phyloP scores from a whole-genome alignment of 2,888 invertebrate genomes.

The Perizoma affinitatum region DNA sequence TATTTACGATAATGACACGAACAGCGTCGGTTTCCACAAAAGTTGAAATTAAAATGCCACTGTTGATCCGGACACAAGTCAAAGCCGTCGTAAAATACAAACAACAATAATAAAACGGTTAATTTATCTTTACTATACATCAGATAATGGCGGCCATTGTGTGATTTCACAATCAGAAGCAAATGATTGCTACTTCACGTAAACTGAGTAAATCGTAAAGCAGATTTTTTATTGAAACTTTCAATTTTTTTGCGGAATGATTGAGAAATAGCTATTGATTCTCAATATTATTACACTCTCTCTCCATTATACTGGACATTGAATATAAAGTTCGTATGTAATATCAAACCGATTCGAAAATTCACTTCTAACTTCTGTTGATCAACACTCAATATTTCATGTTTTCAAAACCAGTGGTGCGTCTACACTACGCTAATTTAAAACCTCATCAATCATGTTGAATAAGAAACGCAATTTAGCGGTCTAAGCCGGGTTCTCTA shows the following conservation, averaged over 20 bases:
- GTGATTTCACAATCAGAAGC: conserved; percentile 28
- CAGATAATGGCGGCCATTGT: conserved; percentile 32
- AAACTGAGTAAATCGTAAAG: conserved; percentile 50
- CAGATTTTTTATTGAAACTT: conserved; percentile 46
- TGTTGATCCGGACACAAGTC: conserved; percentile 37
- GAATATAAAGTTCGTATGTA: conserved; percentile 17
- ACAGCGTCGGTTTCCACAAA: conserved; percentile 40
- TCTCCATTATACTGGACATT: conserved; percentile 17
- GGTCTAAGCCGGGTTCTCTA: conserved; percentile 63
- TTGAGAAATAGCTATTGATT: conserved; percentile 29
- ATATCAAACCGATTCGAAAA: conserved; percentile 5
- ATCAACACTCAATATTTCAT: conserved; percentile 55
- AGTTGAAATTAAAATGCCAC: conserved; percentile 45
- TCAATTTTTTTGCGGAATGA: conserved; percentile 39
- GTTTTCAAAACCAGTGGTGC: conserved; percentile 27
- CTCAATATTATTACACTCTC: conserved; percentile 28
- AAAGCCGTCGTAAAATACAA: conserved; percentile 54
- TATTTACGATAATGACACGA: conserved; percentile 37
- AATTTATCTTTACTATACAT: conserved; percentile 51
- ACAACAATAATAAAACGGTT: conserved; percentile 58
- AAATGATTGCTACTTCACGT: conserved; percentile 40
- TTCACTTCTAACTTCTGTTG: neutral
- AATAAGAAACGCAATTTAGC: conserved; percentile 67
- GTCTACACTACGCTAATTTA: conserved; percentile 58
- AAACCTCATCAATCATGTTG: conserved; percentile 73